Base-by-base conservation (phyloP, 2,888 invertebrate genomes). In the Ochropleura plecta region DNA sequence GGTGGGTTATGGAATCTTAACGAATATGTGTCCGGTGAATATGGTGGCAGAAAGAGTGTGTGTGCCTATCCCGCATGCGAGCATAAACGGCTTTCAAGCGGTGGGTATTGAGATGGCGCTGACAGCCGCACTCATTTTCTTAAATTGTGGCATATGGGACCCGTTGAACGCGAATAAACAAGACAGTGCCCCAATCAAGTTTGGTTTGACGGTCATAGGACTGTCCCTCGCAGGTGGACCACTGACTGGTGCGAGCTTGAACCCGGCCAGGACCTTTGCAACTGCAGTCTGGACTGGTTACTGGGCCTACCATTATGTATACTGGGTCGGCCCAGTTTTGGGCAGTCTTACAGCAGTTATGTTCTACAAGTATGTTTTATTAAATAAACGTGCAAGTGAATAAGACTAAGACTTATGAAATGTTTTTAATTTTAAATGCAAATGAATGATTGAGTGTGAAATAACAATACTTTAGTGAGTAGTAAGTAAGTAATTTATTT, bases 111-210 rank as follows among this genome's bases (percentile, higher is more conserved):
- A 98, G 92, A 95, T 97, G 18, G 89, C 97, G 0, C 96, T 98
- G 44, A 98, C 98, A 0, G 94, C 96, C 5, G 95, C 97, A 0
- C 93, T 98, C 30, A 96, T 97, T 63, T 94, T 98, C 64, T 95
- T 98, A 30, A 97, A 97, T 76, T 98, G 98, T 89, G 97, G 97
- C 0, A 95, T 98, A 18, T 98, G 98, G 98, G 98, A 98, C 91
- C 97, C 97, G 20, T 95, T 97, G 72, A 98, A 98, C 90, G 92
- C 94, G 12, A 94, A 95, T 42, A 97, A 97, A 85, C 96, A 97
- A 44, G 98, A 98, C 83, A 97, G 98, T 0, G 92, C 95, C 3
- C 92, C 98, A 1, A 91, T 98, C 20, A 97, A 97, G 88, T 98
- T 98, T 86, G 98, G 97, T 68, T 94, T 98, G 68, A 96, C 97